Evolutionary conservation across 2,888 invertebrate species (phyloP).

Genomic region (Amaurobius ferox): DNA sequence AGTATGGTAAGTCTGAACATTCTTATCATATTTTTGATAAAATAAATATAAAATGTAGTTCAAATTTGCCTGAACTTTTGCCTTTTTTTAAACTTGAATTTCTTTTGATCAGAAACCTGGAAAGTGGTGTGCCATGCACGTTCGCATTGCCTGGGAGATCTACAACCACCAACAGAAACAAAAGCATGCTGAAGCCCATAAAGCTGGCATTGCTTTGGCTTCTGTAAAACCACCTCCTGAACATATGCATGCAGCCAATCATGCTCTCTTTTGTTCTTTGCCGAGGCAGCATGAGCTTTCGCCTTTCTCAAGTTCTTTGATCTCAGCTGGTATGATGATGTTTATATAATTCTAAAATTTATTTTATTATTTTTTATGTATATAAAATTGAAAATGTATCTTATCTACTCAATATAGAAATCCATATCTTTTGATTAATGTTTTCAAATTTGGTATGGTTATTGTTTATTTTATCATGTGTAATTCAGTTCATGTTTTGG

Average conservation of each 20-base stretch:
- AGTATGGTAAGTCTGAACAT: constrained; percentile 50
- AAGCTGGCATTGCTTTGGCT: constrained; percentile 45
- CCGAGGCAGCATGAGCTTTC: constrained; percentile 73
- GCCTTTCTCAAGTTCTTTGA: constrained; percentile 73
- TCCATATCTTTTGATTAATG: too few species aligned
- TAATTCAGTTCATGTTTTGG: too few species aligned
- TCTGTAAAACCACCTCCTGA: constrained; percentile 75
- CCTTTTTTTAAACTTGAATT: background rate
- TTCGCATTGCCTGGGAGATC: constrained; percentile 98
- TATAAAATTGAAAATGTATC: too few species aligned
- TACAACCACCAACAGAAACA: constrained; percentile 94
- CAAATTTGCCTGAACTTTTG: too few species aligned
- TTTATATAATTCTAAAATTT: too few species aligned
- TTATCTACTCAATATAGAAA: too few species aligned
- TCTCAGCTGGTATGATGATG: constrained; percentile 73
- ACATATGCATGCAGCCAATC: constrained; percentile 84
- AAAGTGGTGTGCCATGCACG: constrained; percentile 99
- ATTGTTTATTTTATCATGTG: too few species aligned
- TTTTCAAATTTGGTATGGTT: too few species aligned
- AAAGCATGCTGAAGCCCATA: constrained; percentile 77
- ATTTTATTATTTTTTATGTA: too few species aligned
- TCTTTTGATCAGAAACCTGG: constrained; percentile 87
- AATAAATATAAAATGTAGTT: too few species aligned
- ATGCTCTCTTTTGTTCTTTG: constrained; percentile 81
- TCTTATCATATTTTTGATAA: background rate